Evolutionary conservation across 2,113 vertebrate genomes (phyloP).

Genomic region (Struthio camelus): DNA sequence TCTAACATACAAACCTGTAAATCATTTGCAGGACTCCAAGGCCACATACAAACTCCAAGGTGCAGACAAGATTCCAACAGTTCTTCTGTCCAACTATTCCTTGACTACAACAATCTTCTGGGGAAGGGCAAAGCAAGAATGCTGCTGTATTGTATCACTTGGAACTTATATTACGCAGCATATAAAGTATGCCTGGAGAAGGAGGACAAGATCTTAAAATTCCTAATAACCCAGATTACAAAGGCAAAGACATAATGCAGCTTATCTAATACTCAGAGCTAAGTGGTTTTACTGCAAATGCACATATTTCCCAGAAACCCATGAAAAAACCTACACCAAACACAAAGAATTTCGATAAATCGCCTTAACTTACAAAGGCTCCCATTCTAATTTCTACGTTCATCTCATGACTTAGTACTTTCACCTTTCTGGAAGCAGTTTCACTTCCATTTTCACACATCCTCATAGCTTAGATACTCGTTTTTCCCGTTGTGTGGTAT

Average conservation of each 20-base stretch:
- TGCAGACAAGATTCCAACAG: not conserved
- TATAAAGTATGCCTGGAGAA: too few species aligned
- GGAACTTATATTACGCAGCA: not conserved
- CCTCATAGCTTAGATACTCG: not conserved
- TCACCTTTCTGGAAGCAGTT: not conserved
- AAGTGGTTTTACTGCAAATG: not conserved
- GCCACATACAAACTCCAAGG: not conserved
- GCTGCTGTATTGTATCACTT: not conserved
- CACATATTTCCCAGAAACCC: not conserved
- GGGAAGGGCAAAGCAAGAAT: not conserved
- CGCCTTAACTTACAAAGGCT: not conserved
- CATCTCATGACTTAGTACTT: not conserved
- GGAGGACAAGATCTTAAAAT: not conserved
- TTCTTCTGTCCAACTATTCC: not conserved
- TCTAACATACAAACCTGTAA: not conserved
- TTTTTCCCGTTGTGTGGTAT: not conserved
- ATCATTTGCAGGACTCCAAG: not conserved
- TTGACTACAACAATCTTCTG: not conserved
- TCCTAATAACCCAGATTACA: too few species aligned
- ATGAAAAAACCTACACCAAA: too few species aligned
- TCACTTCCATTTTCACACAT: not conserved
- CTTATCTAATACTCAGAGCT: not conserved
- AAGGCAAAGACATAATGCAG: not conserved
- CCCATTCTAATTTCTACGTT: not conserved
- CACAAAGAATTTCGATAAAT: not conserved